A percentile compares a stretch with the other conserved stretches of the same genome.
These are phyloP conservation scores for Pithys albifrons DNA, from an alignment of 2,113 vertebrate species.

Conservation along the genomic window DNA sequence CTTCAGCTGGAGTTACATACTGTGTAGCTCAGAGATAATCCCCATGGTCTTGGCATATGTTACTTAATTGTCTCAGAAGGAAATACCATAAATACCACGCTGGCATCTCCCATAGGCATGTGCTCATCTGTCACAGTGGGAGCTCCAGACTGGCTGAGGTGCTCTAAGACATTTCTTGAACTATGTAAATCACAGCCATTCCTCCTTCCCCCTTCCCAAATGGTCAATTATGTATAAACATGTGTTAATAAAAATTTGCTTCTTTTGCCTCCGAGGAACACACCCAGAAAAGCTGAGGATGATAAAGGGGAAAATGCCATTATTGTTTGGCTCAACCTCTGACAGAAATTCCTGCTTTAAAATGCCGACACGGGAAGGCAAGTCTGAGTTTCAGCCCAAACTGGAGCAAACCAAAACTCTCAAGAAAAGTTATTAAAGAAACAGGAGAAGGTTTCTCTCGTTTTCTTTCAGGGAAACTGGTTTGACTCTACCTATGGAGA, in stretches of 20 bases:
- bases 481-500: not conserved
- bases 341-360: conserved; percentile 76
- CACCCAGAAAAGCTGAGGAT: conserved; percentile 75
- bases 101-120: conserved; percentile 85
- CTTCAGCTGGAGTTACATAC: conserved; percentile 78
- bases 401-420: conserved; percentile 15
- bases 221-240: conserved; percentile 82
- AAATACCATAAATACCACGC: conserved; percentile 86
- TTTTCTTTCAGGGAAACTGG: not conserved
- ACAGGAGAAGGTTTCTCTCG: not conserved
- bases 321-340: conserved; percentile 68
- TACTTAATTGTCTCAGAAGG: conserved; percentile 88
- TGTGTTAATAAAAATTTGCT: conserved; percentile 83
- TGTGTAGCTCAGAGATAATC: conserved; percentile 85
- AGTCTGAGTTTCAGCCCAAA: conserved; percentile 8
- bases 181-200: conserved; percentile 82
- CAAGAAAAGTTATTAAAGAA: conserved; percentile 2
- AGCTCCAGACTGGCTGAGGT: conserved; percentile 84
- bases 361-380: conserved; percentile 35
- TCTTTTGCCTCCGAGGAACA: conserved; percentile 78
- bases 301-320: conserved; percentile 72
- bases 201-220: conserved; percentile 77
- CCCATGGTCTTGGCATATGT: conserved; percentile 87
- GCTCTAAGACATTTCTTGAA: conserved; percentile 83
- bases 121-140: conserved; percentile 85